Evolutionary conservation across 1,140 invertebrate genomes (phyloP), one percentile per base, ranked within the genome.

Genomic region (Scaptomyza hsui): DNA sequence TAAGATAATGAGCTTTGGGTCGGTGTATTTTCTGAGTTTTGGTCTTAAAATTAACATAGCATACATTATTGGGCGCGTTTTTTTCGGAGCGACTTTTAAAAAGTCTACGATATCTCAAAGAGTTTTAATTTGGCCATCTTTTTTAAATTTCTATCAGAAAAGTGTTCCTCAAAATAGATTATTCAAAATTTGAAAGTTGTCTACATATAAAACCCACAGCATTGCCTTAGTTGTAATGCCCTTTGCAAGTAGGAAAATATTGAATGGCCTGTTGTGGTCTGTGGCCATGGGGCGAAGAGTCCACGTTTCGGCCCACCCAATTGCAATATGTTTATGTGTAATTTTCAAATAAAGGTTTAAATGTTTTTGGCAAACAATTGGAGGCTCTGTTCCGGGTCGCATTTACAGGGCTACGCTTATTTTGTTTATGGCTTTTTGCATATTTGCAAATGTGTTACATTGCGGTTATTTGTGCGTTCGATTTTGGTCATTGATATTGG

Each of bases 321-420:
- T 81, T 63, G 26, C 78, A 71, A 86, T 86, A 86, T 81, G 81
- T 81, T 88, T 81, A 88, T 81, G 82, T 85, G 81, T 85, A 88
- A 86, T 88, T 86, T 86, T 75, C 74, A 81, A 86, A 86, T 86
- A 86, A 82, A 75, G 78, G 82, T 61, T 75, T 86, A 81, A 86
- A 86, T 86, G 78, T 88, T 88, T 86, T 88, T 81, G 81, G 81
- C 81, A 88, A 86, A 86, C 81, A 88, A 86, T 86, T 72, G 81
- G 49, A 64, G 70, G 13, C 12, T 18, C 37, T 41, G 37, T 55
- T 55, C 52, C 52, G 52, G 10, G 41, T 57, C 21, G 10, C 52
- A 32, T 67, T 51, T 15, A 24, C 24, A 19, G n/a, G 32, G 53
- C 44, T 65, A 24, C 49, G 16, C 26, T 42, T 59, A 70, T 77